Conservation (phyloP, 2,888 invertebrate species). For the Rhamnusium bicolor region DNA sequence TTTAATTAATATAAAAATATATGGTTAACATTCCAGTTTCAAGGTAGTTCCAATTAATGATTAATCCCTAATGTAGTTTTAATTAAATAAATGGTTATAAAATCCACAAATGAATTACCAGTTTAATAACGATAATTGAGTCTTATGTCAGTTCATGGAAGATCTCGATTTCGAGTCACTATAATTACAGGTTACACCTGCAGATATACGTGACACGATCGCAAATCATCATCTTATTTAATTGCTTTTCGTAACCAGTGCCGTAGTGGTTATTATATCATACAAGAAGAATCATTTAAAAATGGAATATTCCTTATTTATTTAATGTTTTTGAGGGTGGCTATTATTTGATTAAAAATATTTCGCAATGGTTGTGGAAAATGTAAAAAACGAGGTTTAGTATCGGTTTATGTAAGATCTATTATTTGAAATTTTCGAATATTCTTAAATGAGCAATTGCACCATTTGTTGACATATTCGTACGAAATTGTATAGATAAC, state of each 20-base stretch:
- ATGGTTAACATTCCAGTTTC: background rate
- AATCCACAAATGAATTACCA: slow-evolving; percentile 29
- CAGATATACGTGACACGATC: slow-evolving; percentile 15
- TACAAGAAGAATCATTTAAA: background rate
- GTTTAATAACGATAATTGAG: slow-evolving; percentile 30
- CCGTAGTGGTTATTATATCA: background rate
- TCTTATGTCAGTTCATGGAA: slow-evolving; percentile 18
- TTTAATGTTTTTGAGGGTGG: background rate
- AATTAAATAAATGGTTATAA: slow-evolving; percentile 29
- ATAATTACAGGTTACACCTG: slow-evolving; percentile 30
- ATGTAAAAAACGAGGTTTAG: no score
- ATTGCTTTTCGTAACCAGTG: background rate
- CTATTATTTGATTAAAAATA: background rate
- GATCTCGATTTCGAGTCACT: slow-evolving; percentile 27
- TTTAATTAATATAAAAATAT: slow-evolving; percentile 3
- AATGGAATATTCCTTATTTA: background rate
- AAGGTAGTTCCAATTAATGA: slow-evolving; percentile 26
- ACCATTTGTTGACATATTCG: no score
- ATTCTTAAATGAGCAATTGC: no score
- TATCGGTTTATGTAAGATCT: no score
- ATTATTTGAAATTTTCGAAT: no score
- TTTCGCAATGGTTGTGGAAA: background rate
- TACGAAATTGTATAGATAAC: no score
- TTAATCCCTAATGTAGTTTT: slow-evolving; percentile 4
- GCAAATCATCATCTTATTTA: slow-evolving; percentile 22